Evolutionary conservation across 2,113 vertebrate genomes (phyloP), one percentile per base, ranked within the genome.

Genomic region (Paradisaea rubra): DNA sequence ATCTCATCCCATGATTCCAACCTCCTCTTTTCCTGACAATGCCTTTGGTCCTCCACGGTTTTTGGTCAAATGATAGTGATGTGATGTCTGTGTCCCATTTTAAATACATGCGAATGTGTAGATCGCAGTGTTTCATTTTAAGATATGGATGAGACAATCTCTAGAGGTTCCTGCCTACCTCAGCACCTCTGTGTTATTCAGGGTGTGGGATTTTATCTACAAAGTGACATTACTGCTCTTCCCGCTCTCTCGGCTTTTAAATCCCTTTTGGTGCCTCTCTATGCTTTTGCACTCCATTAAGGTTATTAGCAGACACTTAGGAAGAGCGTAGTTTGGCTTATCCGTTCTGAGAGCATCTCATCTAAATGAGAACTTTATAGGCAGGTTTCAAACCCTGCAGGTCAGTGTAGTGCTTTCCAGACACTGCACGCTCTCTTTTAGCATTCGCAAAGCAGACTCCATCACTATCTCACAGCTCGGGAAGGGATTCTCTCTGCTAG

Each of bases 221-320:
- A 0, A 31, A 88, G 44, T 0, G 5, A 63, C 68, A 77, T 90
- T 73, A 44, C 79, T 77, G 53, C 76, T 52, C 42, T 90, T 91
- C 86, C 95, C 0, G 1, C 41, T 86, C 73, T 78, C 41, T 35
- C 52, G 1, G 22, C 42, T 87, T 91, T 84, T 65, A 86, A 87
- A 93, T 95, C 73, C 61, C 70, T 93, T 91, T 74, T 79, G 77
- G 57, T 91, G n/a, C 65, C 81, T 79, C 80, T 94, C 65, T 37
- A 3, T 44, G 83, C 53, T 89, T 89, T 93, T 93, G 91, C 57
- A 54, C 63, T 91, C 84, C 91, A 93, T 95, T 94, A 96, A 85
- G 61, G 86, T 96, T 87, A 94, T 95, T 93, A 97, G 56, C 70
- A 87, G 83, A 87, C 63, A 79, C 91, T 92, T 85, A 64, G 41